These are phyloP conservation scores for Drosophila subsilvestris DNA, from an alignment of 2,888 invertebrate species.

Conservation along the genomic window DNA sequence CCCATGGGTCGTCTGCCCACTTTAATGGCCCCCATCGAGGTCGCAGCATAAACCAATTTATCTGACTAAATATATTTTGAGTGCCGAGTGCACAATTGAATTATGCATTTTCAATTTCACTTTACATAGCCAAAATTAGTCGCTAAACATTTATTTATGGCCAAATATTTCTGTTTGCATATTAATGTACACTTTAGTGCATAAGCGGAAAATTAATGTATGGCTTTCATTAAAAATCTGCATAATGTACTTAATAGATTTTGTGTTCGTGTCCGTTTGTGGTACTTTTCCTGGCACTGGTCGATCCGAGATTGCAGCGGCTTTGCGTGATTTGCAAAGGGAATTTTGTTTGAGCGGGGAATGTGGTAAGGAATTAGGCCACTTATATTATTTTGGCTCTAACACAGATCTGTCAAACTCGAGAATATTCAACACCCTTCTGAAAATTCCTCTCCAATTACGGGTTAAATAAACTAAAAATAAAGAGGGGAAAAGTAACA, in stretches of 20 bases:
- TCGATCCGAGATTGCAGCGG: slow-evolving; percentile 27
- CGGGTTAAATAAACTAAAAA: neutral
- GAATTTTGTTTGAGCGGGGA: neutral
- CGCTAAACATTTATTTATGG: slow-evolving; percentile 54
- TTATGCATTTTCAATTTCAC: slow-evolving; percentile 59
- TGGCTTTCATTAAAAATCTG: slow-evolving; percentile 27
- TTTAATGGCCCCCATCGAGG: slow-evolving; percentile 3
- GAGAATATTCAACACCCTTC: neutral
- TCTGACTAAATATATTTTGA: slow-evolving; percentile 1
- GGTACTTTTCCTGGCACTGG: slow-evolving; percentile 2
- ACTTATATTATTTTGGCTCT: neutral
- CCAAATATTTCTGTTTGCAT: slow-evolving; percentile 2
- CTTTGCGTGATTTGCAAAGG: neutral
- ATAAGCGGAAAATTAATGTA: slow-evolving; percentile 38
- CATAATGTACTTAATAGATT: neutral
- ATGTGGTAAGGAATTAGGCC: neutral
- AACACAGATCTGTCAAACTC: neutral
- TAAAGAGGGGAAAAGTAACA: neutral
- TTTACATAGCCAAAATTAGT: slow-evolving; percentile 40
- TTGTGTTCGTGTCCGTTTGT: neutral
- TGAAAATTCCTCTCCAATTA: neutral
- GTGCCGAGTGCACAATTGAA: slow-evolving; percentile 9
- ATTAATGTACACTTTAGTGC: slow-evolving; percentile 27
- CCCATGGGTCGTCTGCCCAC: neutral
- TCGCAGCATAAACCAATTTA: slow-evolving; percentile 12